Percentiles rank a stretch among this genome's conserved stretches.
phyloP scores from a whole-genome alignment of 2,797 vertebrate genomes.

The Propithecus perrieri region DNA sequence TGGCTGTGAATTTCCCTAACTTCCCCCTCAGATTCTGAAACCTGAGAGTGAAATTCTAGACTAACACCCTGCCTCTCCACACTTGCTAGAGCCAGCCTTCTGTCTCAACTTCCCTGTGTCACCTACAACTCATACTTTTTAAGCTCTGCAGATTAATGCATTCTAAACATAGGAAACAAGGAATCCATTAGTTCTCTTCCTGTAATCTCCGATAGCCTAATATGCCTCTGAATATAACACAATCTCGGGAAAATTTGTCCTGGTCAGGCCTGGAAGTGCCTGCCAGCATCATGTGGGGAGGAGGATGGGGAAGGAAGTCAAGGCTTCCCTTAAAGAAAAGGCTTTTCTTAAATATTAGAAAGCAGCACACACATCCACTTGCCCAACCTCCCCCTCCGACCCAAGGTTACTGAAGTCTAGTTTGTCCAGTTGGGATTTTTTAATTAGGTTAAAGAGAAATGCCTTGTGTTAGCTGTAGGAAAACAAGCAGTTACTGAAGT shows the following conservation, averaged over 20 bases:
- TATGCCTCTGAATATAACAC: background rate
- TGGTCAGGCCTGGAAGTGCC: background rate
- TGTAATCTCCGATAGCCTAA: background rate
- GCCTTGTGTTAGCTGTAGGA: background rate
- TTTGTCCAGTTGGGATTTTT: background rate
- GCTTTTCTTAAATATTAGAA: background rate
- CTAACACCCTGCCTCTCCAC: rapidly evolving
- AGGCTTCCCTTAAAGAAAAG: background rate
- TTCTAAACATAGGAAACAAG: background rate
- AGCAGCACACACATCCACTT: background rate
- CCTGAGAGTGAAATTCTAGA: background rate
- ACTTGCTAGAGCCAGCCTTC: background rate
- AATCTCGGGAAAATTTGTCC: rapidly evolving
- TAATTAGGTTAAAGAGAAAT: background rate
- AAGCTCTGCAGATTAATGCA: background rate
- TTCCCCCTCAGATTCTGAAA: background rate
- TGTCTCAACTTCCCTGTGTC: background rate
- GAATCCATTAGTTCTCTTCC: background rate
- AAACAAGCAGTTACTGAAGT: background rate
- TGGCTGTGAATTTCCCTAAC: background rate
- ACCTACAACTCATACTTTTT: background rate
- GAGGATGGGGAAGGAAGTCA: background rate
- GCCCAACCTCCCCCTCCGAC: rapidly evolving
- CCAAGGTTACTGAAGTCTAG: background rate
- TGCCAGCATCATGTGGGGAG: background rate